Evolutionary conservation across 2,113 vertebrate species (phyloP), one percentile per base, ranked within the genome.

Genomic region (Lagopus muta): DNA sequence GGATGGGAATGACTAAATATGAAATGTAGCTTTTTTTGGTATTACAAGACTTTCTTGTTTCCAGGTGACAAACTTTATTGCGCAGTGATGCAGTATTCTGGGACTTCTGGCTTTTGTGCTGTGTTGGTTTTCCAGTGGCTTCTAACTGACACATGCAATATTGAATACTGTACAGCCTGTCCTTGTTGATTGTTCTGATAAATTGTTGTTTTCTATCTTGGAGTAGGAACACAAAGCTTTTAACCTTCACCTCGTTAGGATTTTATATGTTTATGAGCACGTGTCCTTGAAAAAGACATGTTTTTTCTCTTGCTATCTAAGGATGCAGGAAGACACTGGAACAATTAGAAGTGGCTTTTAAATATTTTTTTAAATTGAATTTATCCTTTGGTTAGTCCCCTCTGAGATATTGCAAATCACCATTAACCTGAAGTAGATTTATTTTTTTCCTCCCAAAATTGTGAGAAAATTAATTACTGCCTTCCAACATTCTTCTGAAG

Each of bases 361-460:
- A 90, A 67, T 82, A 87, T 28, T 82, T 69, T 86, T 60, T 4
- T 5, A 81, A 30, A 90, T 61, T 92, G 47, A 38, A 71, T 94
- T 90, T 90, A 32, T 86, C 52, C 47, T 74, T 86, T 89, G 61
- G 38, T 91, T 86, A 13, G 10, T 91, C 84, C 60, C 71, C 67
- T 88, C 38, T 86, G 80, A 73, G 40, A 27, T 54, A 62, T 70
- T 57, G 90, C 91, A 57, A 62, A 84, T 81, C 20, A 43, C 82
- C 92, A 90, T 82, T 85, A 87, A 82, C 38, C 74, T 82, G 67
- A 27, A 85, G 73, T 70, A 79, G 38, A 89, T 77, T 86, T 72
- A 74, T 25, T 80, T 83, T 89, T 90, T 95, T 90, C 48, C 27
- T 88, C 32, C 69, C 21, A 75, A 34, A 95, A 91, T 45, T 79